These are phyloP conservation scores for Cinclus mexicanus DNA, from an alignment of 2,113 vertebrate species.

Conservation along the genomic window DNA sequence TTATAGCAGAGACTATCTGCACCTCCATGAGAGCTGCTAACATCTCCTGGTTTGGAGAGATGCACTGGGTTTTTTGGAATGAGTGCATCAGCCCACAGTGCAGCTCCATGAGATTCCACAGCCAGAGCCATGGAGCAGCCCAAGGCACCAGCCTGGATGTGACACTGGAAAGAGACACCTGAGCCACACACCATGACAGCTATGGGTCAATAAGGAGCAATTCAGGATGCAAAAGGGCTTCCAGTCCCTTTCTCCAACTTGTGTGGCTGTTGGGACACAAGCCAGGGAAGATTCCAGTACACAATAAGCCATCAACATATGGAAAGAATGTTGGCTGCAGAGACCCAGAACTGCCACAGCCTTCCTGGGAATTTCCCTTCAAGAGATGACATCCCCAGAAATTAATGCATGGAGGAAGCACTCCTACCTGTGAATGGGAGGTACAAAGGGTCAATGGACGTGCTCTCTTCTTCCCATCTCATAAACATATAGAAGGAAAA, in stretches of 20 bases:
- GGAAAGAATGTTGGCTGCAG: background rate
- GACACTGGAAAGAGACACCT: background rate
- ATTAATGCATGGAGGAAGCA: background rate
- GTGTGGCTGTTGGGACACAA: background rate
- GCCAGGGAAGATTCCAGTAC: background rate
- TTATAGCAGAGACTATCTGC: background rate
- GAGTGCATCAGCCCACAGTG: background rate
- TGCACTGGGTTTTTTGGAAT: background rate
- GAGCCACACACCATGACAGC: rapidly evolving
- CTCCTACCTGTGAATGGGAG: rapidly evolving
- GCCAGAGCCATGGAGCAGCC: background rate
- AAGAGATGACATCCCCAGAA: background rate
- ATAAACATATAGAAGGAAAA: background rate
- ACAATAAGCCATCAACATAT: background rate
- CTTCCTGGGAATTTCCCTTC: background rate
- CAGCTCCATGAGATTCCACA: rapidly evolving
- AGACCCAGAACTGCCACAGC: background rate
- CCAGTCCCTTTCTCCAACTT: background rate
- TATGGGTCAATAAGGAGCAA: rapidly evolving
- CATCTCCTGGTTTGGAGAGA: background rate
- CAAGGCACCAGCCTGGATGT: background rate
- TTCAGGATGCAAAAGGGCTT: background rate
- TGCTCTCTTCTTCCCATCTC: background rate
- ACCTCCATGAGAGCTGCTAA: background rate
- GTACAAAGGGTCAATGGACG: background rate